These are phyloP conservation scores for Lates japonicus DNA, from an alignment of 2,797 vertebrate species.

Conservation along the genomic window DNA sequence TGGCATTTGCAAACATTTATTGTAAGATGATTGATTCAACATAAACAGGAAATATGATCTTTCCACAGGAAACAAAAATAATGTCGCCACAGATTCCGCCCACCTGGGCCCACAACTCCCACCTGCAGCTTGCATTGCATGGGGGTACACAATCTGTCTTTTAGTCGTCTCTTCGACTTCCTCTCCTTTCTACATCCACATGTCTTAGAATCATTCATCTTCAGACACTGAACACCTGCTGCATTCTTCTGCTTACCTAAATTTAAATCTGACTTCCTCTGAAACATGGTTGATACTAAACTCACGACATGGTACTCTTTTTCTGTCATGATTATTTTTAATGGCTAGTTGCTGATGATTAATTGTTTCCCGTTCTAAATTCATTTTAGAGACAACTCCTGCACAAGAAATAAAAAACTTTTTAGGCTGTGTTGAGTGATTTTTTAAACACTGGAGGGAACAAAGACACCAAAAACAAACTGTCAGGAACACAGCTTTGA, in stretches of 20 bases:
- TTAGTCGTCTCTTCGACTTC: constrained; percentile 47
- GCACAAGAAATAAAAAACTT: not conserved
- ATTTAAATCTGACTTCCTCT: not conserved
- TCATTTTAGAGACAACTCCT: not conserved
- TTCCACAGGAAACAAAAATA: constrained; percentile 68
- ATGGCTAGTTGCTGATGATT: not conserved
- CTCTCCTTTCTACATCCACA: constrained; percentile 17
- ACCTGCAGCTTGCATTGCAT: constrained; percentile 34
- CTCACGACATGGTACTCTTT: not conserved
- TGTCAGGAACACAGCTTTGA: not conserved
- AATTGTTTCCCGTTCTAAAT: too few relatives aligned
- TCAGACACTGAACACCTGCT: not conserved
- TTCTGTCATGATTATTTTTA: not conserved
- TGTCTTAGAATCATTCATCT: not conserved
- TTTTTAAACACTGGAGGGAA: not conserved
- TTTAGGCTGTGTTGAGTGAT: not conserved
- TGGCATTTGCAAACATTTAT: not conserved
- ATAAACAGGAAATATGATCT: constrained; percentile 52
- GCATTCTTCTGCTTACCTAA: not conserved
- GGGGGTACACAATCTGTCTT: not conserved
- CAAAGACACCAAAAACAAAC: not conserved
- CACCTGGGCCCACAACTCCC: constrained; percentile 34
- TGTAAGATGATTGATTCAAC: not conserved
- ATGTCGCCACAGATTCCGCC: constrained; percentile 2
- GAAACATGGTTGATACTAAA: not conserved